Evolutionary conservation across 2,113 vertebrate genomes (phyloP).

Genomic region (Serinus canaria): DNA sequence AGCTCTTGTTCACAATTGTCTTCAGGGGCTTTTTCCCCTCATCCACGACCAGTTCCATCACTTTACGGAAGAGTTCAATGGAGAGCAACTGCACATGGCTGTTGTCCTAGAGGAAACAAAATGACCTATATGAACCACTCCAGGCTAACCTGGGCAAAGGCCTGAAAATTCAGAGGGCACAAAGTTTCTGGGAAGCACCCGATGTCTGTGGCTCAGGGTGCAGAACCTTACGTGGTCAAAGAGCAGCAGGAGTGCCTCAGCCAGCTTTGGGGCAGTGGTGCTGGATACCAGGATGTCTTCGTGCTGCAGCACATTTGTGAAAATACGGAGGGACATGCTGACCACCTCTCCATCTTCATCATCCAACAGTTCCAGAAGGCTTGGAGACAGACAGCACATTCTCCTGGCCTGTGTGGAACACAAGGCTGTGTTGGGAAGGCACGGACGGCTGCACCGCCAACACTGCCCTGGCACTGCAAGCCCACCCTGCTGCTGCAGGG

Average conservation of each 20-base stretch:
- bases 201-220: accelerated
- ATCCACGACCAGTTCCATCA: too few species aligned
- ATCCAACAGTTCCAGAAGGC: background rate
- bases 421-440: background rate
- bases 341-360: background rate
- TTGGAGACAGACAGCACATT: accelerated
- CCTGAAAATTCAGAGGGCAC: background rate
- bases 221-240: background rate
- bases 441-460: accelerated
- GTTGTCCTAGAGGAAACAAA: too few species aligned
- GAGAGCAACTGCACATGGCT: too few species aligned
- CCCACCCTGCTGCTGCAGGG: background rate
- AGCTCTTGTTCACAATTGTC: too few species aligned
- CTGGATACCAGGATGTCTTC: background rate
- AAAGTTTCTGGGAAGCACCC: background rate
- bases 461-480: background rate
- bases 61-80: too few species aligned
- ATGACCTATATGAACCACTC: too few species aligned
- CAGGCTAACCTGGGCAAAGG: background rate
- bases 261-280: background rate
- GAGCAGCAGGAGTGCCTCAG: background rate
- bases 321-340: accelerated
- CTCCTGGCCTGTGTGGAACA: background rate
- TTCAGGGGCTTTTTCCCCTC: too few species aligned
- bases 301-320: accelerated